Base-by-base conservation (phyloP, 2,113 vertebrate species). In the Chelonoidis abingdonii region DNA sequence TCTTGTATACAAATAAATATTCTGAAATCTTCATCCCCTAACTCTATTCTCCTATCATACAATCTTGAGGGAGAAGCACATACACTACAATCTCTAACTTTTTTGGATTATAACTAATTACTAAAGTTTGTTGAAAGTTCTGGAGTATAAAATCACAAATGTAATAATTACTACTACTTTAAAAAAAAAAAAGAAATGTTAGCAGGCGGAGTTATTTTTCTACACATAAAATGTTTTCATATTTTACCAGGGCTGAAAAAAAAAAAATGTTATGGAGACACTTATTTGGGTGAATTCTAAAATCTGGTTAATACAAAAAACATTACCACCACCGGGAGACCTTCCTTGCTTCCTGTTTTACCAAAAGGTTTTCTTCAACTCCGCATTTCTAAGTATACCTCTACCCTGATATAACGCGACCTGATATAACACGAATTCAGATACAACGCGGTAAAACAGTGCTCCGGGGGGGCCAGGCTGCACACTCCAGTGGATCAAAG, bases 211-310 rank as follows among this genome's bases (percentile, higher is more conserved):
- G 65, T n/a, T 54, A 54, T n/a, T 72, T n/a, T 72, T 59, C 27
- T 72, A 72, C 38, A 38, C 9, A 38, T 19, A 17, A 35, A 35
- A 31, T 44, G 31, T 31, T 65, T 38, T 9, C 7, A 4, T 72
- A 72, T 88, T 83, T 83, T 87, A 80, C 31, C 59, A 82, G n/a
- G 85, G 65, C 76, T 92, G 76, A 89, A 94, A 93, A 96, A 41
- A 41, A 41, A 94, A 93, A 96, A 83, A 1, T 54, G 24, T 50
- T 92, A 89, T 80, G 85, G 93, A 86, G 72, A 75, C 57, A 86
- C 5, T 59, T 59, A 31, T 54, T 81, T 89, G 57, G 14, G 49
- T 41, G 27, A 88, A 95, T 82, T 88, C 35, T 76, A 81, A 53
- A 86, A 47, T 21, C 80, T 89, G 31, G 56, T 84, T 59, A 92